Evolutionary conservation across 2,797 vertebrate species (phyloP).

Genomic region (Silurus lanzhouensis): DNA sequence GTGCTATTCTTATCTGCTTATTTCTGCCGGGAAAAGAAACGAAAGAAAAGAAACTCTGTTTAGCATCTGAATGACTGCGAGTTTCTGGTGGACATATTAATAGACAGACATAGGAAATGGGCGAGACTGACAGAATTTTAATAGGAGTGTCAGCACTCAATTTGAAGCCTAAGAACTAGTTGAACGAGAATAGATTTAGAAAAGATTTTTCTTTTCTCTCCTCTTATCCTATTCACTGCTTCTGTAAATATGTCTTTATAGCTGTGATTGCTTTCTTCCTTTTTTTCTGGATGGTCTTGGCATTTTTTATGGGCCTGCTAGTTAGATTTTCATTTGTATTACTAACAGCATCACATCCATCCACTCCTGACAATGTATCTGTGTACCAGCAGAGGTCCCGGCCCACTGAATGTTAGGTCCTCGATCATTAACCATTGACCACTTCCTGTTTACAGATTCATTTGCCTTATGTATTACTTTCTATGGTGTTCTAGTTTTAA

Average conservation of each 20-base stretch:
- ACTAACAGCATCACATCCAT: background rate
- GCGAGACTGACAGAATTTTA: conserved; percentile 72
- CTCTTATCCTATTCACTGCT: conserved; percentile 13
- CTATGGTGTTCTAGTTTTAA: too few relatives aligned
- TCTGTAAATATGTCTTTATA: conserved; percentile 20
- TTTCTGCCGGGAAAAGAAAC: conserved; percentile 65
- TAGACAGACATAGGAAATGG: conserved; percentile 64
- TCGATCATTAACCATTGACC: background rate
- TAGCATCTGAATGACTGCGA: conserved; percentile 77
- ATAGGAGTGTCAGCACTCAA: conserved; percentile 75
- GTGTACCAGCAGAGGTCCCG: too few relatives aligned
- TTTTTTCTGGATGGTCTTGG: background rate
- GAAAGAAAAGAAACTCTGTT: conserved; percentile 67
- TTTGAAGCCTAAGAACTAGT: conserved; percentile 71
- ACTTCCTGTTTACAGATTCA: background rate
- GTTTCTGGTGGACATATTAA: conserved; percentile 64
- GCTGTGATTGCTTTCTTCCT: conserved; percentile 2
- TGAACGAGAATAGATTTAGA: conserved; percentile 59
- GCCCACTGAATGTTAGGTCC: too few relatives aligned
- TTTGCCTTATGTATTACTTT: too few relatives aligned
- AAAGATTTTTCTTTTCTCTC: conserved; percentile 51
- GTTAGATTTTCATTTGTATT: background rate
- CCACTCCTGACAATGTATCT: background rate
- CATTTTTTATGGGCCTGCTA: background rate
- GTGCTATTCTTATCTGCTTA: conserved; percentile 65